Base-by-base conservation (phyloP, 2,797 vertebrate genomes). In the Eremophila alpestris region DNA sequence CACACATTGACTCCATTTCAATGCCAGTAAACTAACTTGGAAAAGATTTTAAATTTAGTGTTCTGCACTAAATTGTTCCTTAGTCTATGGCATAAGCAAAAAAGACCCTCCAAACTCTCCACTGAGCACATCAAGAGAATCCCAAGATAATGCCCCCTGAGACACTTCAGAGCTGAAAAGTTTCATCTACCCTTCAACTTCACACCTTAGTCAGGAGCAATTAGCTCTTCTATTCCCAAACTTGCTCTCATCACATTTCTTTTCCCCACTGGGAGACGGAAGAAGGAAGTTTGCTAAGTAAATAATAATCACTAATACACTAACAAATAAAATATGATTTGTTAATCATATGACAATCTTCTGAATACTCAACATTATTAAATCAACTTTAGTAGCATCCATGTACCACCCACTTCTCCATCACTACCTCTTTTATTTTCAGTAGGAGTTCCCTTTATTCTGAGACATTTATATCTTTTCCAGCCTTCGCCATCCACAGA, bases 251-350 rank as follows among this genome's bases (percentile, higher is more conserved):
- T 71, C 54, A 75, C 21, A 81, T 29, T 87, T n/a, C 74, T 84
- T 86, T 86, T 56, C 30, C 41, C 85, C 65, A 65, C 11, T 49
- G 70, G 70, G 45, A 96, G 18, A 91, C 14, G 54, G 29, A 95
- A 95, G 69, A 89, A 86, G 85, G 93, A 96, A 95, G 27, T 91
- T 94, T 86, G 59, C 52, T 79, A 93, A 94, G 88, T 93, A 95
- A 94, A 91, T 91, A 96, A 93, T 79, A 59, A 84, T 51, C 11
- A 4, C 22, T 88, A 97, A 95, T 89, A 76, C 0, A 0, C 74
- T 84, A 95, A 93, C 81, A 95, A 96, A 92, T 96, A 90, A 95
- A 95, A 93, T 60, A 89, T 23, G 16, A 91, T 94, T 96, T 97
- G 87, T 90, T 94, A 95, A 94, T 91, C 91, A 80, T 55, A 94